These are phyloP conservation scores for Diarsia mendica DNA, from an alignment of 2,888 invertebrate species.

Conservation along the genomic window DNA sequence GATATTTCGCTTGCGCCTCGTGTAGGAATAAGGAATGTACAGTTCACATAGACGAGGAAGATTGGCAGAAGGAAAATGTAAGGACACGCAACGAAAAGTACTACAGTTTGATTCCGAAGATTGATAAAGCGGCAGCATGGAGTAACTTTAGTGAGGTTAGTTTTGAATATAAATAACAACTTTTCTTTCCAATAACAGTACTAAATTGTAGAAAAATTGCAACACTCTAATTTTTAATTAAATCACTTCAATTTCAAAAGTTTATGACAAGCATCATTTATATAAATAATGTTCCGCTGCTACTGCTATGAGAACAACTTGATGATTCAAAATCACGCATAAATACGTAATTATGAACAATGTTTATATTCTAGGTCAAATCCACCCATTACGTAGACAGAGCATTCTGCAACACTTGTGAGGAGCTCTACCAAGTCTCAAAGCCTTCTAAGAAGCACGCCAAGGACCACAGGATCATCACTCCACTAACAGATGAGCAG, in stretches of 20 bases:
- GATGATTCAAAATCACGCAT: too few species aligned
- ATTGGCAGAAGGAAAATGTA: slow-evolving; percentile 88
- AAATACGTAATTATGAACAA: too few species aligned
- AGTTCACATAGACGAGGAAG: slow-evolving; percentile 91
- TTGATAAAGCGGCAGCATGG: slow-evolving; percentile 89
- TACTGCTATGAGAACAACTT: too few species aligned
- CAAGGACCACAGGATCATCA: slow-evolving; percentile 89
- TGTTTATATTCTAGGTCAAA: slow-evolving; percentile 78
- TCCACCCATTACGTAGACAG: slow-evolving; percentile 83
- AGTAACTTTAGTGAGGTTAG: slow-evolving; percentile 88
- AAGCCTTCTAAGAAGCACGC: slow-evolving; percentile 85
- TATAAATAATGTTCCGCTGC: too few species aligned
- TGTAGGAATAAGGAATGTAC: slow-evolving; percentile 94
- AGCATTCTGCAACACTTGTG: slow-evolving; percentile 92
- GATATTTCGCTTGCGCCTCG: slow-evolving; percentile 95
- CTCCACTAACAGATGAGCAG: slow-evolving; percentile 89
- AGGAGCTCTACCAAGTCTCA: slow-evolving; percentile 86
- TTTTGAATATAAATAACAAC: slow-evolving; percentile 37
- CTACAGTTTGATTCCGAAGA: slow-evolving; percentile 83
- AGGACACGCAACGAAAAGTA: slow-evolving; percentile 86
- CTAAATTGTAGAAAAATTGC: not conserved
- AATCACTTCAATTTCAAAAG: too few species aligned
- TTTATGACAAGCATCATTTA: too few species aligned
- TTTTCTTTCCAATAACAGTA: not conserved
- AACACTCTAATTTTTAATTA: not conserved